Conservation (phyloP, 2,113 vertebrate genomes). For the Pomatorhinus ruficollis region DNA sequence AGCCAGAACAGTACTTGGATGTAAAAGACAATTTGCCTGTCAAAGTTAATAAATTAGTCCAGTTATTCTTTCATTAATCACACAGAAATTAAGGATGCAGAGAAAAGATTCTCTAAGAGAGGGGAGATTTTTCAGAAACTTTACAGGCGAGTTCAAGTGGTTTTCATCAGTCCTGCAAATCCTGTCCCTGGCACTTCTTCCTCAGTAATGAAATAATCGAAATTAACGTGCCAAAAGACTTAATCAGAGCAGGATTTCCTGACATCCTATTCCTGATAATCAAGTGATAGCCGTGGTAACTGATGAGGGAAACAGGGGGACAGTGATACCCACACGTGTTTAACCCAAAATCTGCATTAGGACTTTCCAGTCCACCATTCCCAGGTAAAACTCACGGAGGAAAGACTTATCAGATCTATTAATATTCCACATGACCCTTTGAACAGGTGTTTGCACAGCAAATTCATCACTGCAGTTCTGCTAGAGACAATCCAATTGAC, state of each 20-base stretch:
- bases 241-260: neutral
- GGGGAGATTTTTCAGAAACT: neutral
- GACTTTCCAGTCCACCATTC: neutral
- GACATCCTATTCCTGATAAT: neutral
- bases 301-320: neutral
- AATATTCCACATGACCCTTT: neutral
- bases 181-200: neutral
- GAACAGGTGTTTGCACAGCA: neutral
- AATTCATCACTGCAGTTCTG: neutral
- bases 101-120: neutral
- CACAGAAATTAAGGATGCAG: neutral
- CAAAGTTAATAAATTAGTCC: slow-evolving; percentile 1
- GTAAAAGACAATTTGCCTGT: neutral
- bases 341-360: neutral
- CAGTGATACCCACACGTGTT: rapidly evolving
- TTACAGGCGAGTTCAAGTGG: neutral
- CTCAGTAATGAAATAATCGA: neutral
- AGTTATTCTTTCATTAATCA: slow-evolving; percentile 40
- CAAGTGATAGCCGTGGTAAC: neutral
- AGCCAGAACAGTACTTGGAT: neutral
- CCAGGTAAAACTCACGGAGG: neutral
- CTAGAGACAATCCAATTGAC: neutral
- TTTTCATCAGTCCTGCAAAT: slow-evolving; percentile 1
- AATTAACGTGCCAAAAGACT: neutral
- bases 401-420: neutral